These are phyloP conservation scores for Pterophyllum scalare DNA, from an alignment of 2,113 vertebrate species.

Conservation along the genomic window DNA sequence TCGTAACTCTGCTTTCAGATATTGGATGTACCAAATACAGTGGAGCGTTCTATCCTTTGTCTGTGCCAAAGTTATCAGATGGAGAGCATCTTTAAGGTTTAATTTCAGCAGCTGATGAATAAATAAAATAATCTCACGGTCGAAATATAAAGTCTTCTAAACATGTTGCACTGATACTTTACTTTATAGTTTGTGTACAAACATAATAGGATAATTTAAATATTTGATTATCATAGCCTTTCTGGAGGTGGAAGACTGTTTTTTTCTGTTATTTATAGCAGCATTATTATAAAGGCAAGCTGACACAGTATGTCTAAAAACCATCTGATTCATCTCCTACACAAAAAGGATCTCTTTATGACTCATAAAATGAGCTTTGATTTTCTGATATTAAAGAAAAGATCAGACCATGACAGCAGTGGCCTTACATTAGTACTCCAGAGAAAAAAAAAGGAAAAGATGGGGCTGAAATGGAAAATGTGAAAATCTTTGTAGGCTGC, in stretches of 20 bases:
- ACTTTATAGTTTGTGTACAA: neutral
- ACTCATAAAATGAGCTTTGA: constrained; percentile 40
- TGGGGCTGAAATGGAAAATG: neutral
- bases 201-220: neutral
- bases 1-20: constrained; percentile 33
- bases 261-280: constrained; percentile 4
- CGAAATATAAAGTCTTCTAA: neutral
- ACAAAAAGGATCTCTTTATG: constrained; percentile 34
- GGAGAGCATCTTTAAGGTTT: neutral
- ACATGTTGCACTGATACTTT: neutral
- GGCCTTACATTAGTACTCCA: neutral
- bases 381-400: constrained; percentile 39
- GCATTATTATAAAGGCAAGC: neutral
- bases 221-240: neutral
- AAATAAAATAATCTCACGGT: neutral
- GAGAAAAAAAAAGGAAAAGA: neutral
- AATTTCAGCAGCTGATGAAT: neutral
- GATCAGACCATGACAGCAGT: constrained; percentile 24
- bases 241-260: neutral
- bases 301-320: neutral
- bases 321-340: constrained; percentile 31
- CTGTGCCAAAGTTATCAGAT: neutral
- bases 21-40: neutral
- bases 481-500: constrained; percentile 11
- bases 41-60: neutral